Base-by-base conservation (phyloP, 2,797 vertebrate genomes). In the Falco novaeseelandiae region DNA sequence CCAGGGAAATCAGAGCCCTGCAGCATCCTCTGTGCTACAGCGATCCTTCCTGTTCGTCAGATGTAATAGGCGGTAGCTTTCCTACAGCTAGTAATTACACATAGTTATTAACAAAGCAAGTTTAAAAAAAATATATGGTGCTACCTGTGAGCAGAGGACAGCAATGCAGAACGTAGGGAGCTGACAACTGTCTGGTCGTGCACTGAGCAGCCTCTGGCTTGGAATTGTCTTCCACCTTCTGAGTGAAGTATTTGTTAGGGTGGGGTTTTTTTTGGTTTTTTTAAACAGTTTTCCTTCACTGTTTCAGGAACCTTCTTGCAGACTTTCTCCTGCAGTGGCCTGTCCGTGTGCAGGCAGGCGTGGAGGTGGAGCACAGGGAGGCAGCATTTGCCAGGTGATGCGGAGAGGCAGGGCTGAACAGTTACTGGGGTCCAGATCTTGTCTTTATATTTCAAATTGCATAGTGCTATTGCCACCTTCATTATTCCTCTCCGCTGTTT, bases 21-120 rank as follows among this genome's bases (percentile, higher is more conserved):
- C 34, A 5, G 21, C 46, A 19, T 16, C 44, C 14, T 16, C 59
- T 8, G 12, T 1, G 5, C 51, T 25, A 11, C 17, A 23, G 62
- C 4, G 1, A 12, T 25, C 73, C 27, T 52, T 57, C 40, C 27
- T 5, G 3, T 11, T 14, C 9, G 0, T 17, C 71, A 25, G 38
- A 17, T 2, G 2, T 5, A 19, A 51, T 4, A 6, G n/a, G 20
- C 1, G 0, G 4, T n/a, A 27, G 4, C 26, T 48, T 32, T 14
- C 19, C 44, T 57, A 63, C 22, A 29, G 17, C 36, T 29, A 16
- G 3, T 63, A 36, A 49, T 73, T 70, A 21, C 40, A 15, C 4
- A 1, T 26, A 34, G 32, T 65, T 32, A 36, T 20, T 32, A 58
- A 20, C 10, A 8, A 21, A 42, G 32, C 57, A 40, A 51, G 70